A percentile compares a stretch with the other conserved stretches of the same genome.
These are phyloP conservation scores for Festucalex cinctus DNA, from an alignment of 2,113 vertebrate genomes.

Conservation along the genomic window DNA sequence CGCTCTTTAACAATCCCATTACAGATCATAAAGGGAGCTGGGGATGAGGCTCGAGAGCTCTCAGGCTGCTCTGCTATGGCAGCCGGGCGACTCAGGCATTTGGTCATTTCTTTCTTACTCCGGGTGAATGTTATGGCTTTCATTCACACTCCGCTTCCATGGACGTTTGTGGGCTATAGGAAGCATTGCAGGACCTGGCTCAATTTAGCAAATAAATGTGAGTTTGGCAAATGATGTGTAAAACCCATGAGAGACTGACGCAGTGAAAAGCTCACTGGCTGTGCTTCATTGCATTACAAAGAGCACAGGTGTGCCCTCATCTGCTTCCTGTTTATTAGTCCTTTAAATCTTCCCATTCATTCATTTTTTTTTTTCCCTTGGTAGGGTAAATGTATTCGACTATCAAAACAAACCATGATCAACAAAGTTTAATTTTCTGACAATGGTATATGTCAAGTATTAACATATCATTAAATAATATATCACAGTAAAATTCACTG, in stretches of 20 bases:
- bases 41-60: slow-evolving; percentile 59
- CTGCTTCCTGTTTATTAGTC: slow-evolving; percentile 2
- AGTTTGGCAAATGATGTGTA: slow-evolving; percentile 30
- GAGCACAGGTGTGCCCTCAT: slow-evolving; percentile 13
- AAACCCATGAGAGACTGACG: slow-evolving; percentile 29
- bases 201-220: slow-evolving; percentile 23
- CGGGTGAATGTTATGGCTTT: slow-evolving; percentile 40
- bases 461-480: background rate
- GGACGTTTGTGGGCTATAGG: slow-evolving; percentile 20
- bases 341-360: slow-evolving; percentile 3
- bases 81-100: slow-evolving; percentile 19
- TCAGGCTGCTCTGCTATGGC: slow-evolving; percentile 37
- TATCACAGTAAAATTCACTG: background rate
- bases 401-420: background rate
- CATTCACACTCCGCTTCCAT: slow-evolving; percentile 7
- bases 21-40: slow-evolving; percentile 62
- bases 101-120: slow-evolving; percentile 29
- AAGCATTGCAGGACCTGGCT: slow-evolving; percentile 18
- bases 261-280: slow-evolving; percentile 12
- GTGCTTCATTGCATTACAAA: slow-evolving; percentile 36
- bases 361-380: background rate
- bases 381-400: background rate
- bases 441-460: background rate
- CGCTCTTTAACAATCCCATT: slow-evolving; percentile 63
- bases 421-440: background rate